phyloP scores from a whole-genome alignment of 2,113 vertebrate genomes.

The Oostethus manadensis region DNA sequence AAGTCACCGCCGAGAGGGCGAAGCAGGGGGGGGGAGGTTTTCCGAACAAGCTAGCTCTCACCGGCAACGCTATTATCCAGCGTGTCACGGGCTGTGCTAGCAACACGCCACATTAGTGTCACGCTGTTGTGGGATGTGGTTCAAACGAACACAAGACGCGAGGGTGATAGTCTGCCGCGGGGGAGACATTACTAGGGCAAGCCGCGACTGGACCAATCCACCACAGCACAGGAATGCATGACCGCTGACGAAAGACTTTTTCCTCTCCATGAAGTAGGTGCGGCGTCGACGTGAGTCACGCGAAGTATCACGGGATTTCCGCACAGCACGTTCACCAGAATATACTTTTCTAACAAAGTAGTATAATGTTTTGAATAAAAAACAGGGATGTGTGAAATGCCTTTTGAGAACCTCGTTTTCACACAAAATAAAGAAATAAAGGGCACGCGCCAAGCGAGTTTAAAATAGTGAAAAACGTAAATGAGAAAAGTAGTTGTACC shows the following conservation, averaged over 20 bases:
- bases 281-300: background rate
- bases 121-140: no score
- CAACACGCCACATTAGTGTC: background rate
- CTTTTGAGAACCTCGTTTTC: no score
- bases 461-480: no score
- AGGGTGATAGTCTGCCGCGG: background rate
- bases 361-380: no score
- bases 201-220: background rate
- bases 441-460: no score
- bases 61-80: no score
- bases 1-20: background rate
- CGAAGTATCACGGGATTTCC: conserved; percentile 9
- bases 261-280: background rate
- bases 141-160: background rate
- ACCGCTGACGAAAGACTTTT: background rate
- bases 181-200: background rate
- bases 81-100: background rate
- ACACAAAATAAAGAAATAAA: no score
- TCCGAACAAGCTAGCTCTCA: background rate
- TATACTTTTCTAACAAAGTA: background rate
- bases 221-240: conserved; percentile 6
- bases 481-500: no score
- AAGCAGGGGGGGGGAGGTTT: background rate
- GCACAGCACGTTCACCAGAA: background rate
- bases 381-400: no score